Percentiles rank a stretch among this genome's conserved stretches.
Evolutionary conservation across 2,888 invertebrate genomes (phyloP).

Genomic region (Trilocha varians): DNA sequence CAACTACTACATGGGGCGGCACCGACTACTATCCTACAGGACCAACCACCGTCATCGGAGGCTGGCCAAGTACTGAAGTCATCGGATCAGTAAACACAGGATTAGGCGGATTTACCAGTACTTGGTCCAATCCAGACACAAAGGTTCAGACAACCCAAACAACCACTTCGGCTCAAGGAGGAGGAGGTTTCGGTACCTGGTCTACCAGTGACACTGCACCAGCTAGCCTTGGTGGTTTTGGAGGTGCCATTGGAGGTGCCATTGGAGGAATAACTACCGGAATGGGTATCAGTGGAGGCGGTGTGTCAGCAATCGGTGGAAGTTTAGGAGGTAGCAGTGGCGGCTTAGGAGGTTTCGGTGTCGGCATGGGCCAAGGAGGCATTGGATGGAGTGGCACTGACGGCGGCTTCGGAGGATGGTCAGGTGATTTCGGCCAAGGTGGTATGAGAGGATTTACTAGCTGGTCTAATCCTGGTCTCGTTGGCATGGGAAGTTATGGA

Average conservation of each 20-base stretch:
- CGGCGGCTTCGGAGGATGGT: no score
- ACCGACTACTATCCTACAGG: neutral
- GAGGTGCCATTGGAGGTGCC: conserved; percentile 12
- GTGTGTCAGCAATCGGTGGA: no score
- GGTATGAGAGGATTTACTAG: conserved; percentile 3
- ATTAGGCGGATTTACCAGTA: conserved; percentile 5
- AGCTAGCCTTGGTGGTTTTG: conserved; percentile 9
- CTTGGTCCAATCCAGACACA: no score
- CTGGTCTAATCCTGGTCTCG: conserved; percentile 6
- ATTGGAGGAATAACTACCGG: no score
- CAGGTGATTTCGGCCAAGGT: no score
- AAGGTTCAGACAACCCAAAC: no score
- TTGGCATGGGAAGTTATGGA: conserved; percentile 3
- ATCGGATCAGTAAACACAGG: conserved; percentile 10
- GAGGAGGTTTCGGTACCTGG: conserved; percentile 2
- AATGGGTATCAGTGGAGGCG: no score
- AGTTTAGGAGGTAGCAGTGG: no score
- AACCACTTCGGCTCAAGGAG: neutral
- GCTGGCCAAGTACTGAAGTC: conserved; percentile 6
- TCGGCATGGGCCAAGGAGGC: no score
- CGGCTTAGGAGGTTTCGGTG: no score
- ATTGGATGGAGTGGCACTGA: no score
- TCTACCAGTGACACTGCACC: neutral
- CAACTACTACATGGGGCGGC: neutral
- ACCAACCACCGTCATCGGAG: conserved; percentile 2